These are phyloP conservation scores for Drosophila leonis DNA, from an alignment of 2,888 invertebrate genomes.

Conservation along the genomic window DNA sequence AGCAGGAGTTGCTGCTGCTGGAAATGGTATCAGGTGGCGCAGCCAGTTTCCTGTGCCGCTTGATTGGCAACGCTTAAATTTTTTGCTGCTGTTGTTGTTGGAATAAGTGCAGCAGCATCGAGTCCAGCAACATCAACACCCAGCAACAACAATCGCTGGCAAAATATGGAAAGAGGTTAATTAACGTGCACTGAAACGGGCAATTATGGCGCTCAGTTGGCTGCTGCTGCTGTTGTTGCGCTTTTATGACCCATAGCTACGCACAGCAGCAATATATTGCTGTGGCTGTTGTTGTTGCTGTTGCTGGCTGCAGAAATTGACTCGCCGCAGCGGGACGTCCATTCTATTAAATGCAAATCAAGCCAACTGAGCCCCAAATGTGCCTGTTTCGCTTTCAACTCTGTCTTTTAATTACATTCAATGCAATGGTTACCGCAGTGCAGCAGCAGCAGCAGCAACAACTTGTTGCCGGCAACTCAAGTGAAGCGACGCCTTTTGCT, in stretches of 20 bases:
- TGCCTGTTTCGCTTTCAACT: slow-evolving; percentile 17
- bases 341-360: slow-evolving; percentile 78
- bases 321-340: slow-evolving; percentile 69
- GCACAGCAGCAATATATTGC: slow-evolving; percentile 62
- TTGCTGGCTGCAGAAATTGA: slow-evolving; percentile 38
- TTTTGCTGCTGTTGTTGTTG: slow-evolving; percentile 15
- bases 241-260: slow-evolving; percentile 50
- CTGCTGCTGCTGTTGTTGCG: slow-evolving; percentile 36
- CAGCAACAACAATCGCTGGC: slow-evolving; percentile 43
- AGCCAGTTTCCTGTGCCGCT: slow-evolving; percentile 54
- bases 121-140: slow-evolving; percentile 36
- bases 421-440: slow-evolving; percentile 26
- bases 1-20: slow-evolving; percentile 23
- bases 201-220: slow-evolving; percentile 76
- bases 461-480: slow-evolving; percentile 23
- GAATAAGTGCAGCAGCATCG: slow-evolving; percentile 45
- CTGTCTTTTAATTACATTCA: slow-evolving; percentile 55
- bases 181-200: slow-evolving; percentile 82
- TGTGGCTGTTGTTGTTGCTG: slow-evolving; percentile 24
- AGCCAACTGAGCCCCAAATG: slow-evolving; percentile 28
- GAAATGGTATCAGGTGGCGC: slow-evolving; percentile 78
- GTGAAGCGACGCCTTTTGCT: slow-evolving; percentile 58
- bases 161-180: slow-evolving; percentile 82
- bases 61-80: slow-evolving; percentile 76
- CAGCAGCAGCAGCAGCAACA: slow-evolving; percentile 11